Evolutionary conservation across 2,113 vertebrate genomes (phyloP).

Genomic region (Mugil cephalus): DNA sequence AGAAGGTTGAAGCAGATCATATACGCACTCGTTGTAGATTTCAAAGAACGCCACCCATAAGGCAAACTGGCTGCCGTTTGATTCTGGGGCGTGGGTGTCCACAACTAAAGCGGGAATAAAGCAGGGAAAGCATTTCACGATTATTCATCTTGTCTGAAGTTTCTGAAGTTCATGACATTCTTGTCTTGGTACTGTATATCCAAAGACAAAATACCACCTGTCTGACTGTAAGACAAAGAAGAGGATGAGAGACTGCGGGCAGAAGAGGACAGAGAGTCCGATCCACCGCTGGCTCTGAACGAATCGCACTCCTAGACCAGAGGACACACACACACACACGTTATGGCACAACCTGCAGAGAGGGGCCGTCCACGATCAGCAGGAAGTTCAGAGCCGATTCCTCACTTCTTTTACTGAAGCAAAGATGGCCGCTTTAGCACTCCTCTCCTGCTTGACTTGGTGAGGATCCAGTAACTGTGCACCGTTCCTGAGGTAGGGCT

Average conservation of each 20-base stretch:
- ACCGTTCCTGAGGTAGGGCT: constrained; percentile 86
- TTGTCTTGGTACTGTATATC: no score
- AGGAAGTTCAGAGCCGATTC: not conserved
- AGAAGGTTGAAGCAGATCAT: constrained; percentile 85
- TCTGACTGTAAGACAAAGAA: constrained; percentile 55
- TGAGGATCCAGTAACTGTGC: constrained; percentile 83
- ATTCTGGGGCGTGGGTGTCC: constrained; percentile 26
- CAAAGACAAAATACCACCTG: no score
- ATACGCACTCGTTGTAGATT: constrained; percentile 92
- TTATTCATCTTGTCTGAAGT: no score
- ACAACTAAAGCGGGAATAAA: constrained; percentile 31
- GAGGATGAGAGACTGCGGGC: constrained; percentile 33
- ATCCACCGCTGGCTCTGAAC: constrained; percentile 4
- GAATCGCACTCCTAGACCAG: constrained; percentile 61
- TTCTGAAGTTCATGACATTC: no score
- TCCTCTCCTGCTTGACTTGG: constrained; percentile 87
- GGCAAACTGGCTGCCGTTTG: constrained; percentile 71
- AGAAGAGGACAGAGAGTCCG: constrained; percentile 1
- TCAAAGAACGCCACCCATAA: constrained; percentile 93
- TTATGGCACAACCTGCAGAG: not conserved
- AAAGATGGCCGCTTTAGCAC: constrained; percentile 83
- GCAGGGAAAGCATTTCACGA: no score
- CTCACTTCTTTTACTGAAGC: constrained; percentile 87
- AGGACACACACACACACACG: not conserved
- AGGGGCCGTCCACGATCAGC: not conserved